These are phyloP conservation scores for Drosophila persimilis DNA, from an alignment of 1,140 invertebrate genomes.

Conservation along the genomic window DNA sequence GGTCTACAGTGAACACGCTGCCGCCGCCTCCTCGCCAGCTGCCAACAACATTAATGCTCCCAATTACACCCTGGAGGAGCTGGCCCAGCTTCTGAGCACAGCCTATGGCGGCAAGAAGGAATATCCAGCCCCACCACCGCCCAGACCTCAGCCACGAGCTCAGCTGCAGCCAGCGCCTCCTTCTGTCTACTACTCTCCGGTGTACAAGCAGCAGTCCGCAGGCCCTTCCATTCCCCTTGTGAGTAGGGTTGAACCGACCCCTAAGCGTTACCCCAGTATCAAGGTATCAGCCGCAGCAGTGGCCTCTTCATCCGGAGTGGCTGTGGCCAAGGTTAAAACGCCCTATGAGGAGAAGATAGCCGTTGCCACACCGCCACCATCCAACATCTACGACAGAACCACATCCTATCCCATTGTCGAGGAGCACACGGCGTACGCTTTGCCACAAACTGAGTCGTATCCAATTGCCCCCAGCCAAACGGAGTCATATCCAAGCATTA, in stretches of 20 bases:
- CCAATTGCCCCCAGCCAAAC: conserved; percentile 33
- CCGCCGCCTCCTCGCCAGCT: conserved; percentile 27
- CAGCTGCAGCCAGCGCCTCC: conserved; percentile 27
- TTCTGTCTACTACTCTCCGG: conserved; percentile 49
- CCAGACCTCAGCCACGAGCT: background rate
- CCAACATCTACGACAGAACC: conserved; percentile 55
- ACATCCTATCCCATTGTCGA: conserved; percentile 58
- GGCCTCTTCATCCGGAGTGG: conserved; percentile 6
- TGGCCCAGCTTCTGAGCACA: conserved; percentile 62
- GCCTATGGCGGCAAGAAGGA: conserved; percentile 58
- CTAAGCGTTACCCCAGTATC: conserved; percentile 21
- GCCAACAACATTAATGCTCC: conserved; percentile 53
- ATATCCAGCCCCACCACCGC: conserved; percentile 28
- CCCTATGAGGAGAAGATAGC: conserved; percentile 59
- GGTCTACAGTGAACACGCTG: conserved; percentile 40
- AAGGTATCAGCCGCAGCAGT: conserved; percentile 42
- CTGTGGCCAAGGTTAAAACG: conserved; percentile 63
- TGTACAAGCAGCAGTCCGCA: conserved; percentile 17
- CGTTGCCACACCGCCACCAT: conserved; percentile 46
- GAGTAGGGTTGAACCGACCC: conserved; percentile 22
- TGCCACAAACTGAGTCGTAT: conserved; percentile 54
- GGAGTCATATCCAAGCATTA: conserved; percentile 27
- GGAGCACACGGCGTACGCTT: conserved; percentile 38
- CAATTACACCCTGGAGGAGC: conserved; percentile 68
- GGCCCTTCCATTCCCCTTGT: conserved; percentile 13